These are phyloP conservation scores for Alligator sinensis DNA, from an alignment of 2,113 vertebrate genomes.

Conservation along the genomic window DNA sequence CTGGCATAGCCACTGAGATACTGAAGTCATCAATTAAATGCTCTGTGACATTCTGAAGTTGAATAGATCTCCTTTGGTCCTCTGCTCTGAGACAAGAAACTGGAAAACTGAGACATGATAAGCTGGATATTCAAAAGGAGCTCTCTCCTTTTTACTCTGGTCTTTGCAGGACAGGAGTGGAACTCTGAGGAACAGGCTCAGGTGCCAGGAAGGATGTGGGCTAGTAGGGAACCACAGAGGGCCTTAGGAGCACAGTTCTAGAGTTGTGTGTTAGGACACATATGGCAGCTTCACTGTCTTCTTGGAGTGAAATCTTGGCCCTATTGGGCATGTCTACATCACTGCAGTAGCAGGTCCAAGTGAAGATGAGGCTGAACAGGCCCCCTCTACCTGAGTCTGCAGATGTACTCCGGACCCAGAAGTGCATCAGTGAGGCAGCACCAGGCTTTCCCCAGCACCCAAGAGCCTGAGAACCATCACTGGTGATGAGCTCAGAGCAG, in stretches of 20 bases:
- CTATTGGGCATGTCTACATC: background rate
- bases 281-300: background rate
- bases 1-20: background rate
- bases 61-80: background rate
- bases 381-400: too few species aligned
- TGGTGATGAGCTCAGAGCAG: too few species aligned
- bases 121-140: background rate
- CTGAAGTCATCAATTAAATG: background rate
- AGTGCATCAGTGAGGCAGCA: too few species aligned
- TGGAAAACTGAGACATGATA: background rate
- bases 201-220: constrained; percentile 8
- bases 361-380: too few species aligned
- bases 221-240: background rate
- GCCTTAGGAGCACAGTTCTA: background rate
- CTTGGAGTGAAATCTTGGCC: background rate
- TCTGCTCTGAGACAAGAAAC: background rate
- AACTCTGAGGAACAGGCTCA: constrained; percentile 27
- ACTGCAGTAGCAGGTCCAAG: too few species aligned
- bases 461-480: too few species aligned
- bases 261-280: background rate
- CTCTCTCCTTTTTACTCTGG: background rate
- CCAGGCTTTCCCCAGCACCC: too few species aligned
- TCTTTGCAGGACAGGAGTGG: constrained; percentile 18
- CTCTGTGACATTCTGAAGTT: background rate
- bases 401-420: too few species aligned